These are phyloP conservation scores for Bombylius major DNA, from an alignment of 2,888 invertebrate species.

Conservation along the genomic window DNA sequence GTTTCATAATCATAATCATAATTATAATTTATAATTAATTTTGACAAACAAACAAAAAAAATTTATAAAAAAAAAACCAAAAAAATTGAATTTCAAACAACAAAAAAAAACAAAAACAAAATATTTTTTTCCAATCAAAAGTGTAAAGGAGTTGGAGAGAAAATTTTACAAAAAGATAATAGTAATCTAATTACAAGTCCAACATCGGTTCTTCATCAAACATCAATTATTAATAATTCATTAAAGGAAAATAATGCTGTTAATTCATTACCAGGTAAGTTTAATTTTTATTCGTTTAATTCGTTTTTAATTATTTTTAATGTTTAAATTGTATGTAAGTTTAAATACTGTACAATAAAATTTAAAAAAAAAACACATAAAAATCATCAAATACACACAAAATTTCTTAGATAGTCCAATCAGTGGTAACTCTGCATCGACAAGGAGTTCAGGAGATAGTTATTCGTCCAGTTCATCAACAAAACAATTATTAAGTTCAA, in stretches of 20 bases:
- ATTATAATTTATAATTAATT: no score
- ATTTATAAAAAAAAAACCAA: background rate
- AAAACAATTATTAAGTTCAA: conserved; percentile 51
- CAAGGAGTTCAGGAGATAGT: conserved; percentile 66
- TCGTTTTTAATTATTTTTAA: background rate
- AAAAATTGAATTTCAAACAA: background rate
- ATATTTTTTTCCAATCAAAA: background rate
- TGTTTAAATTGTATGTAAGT: background rate
- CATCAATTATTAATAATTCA: conserved; percentile 18
- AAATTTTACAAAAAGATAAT: conserved; percentile 1
- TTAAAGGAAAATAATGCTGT: conserved; percentile 42
- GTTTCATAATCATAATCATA: no score
- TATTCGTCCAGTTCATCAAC: conserved; percentile 74
- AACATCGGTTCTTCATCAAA: conserved; percentile 21
- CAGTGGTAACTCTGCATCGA: conserved; percentile 38
- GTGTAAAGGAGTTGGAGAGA: background rate
- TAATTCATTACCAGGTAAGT: conserved; percentile 46
- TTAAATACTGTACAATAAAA: no score
- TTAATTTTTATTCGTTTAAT: background rate
- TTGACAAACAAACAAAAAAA: background rate
- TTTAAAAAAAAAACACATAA: no score
- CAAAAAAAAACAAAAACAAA: background rate
- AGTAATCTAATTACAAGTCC: background rate
- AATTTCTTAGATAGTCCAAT: conserved; percentile 48
- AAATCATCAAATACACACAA: conserved; percentile 20